Evolutionary conservation across 1,140 invertebrate genomes (phyloP).

Genomic region (Cryptotermes secundus): DNA sequence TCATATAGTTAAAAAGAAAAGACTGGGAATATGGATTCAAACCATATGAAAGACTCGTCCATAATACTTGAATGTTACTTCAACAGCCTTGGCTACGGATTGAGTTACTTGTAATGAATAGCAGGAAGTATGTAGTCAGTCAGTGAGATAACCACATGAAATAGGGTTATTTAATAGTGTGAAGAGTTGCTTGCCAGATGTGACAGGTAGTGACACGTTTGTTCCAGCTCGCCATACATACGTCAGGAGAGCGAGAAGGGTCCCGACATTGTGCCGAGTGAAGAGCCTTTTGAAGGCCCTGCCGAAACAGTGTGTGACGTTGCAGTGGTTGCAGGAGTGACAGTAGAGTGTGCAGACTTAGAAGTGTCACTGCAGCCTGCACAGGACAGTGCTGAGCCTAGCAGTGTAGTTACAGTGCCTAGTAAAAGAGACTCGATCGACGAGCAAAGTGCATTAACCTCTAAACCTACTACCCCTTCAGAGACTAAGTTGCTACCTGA

Average conservation of each 20-base stretch:
- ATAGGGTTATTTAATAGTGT: too few species aligned
- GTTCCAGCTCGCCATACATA: conserved; percentile 43
- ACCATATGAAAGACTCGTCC: too few species aligned
- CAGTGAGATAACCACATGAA: too few species aligned
- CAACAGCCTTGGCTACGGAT: too few species aligned
- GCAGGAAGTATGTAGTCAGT: too few species aligned
- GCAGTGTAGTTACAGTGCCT: conserved; percentile 21
- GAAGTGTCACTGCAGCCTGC: conserved; percentile 24
- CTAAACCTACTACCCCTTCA: background rate
- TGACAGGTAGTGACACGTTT: background rate
- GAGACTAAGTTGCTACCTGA: conserved; percentile 16
- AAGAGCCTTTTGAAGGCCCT: background rate
- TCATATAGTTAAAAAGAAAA: too few species aligned
- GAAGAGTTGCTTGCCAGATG: too few species aligned
- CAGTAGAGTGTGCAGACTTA: background rate
- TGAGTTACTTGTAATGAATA: too few species aligned
- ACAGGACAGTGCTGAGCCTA: too few species aligned
- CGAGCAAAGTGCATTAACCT: conserved; percentile 15
- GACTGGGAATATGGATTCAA: too few species aligned
- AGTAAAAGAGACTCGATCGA: conserved; percentile 22
- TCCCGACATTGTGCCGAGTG: background rate
- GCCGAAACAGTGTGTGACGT: conserved; percentile 15
- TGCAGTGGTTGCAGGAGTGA: conserved; percentile 14
- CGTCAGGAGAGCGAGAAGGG: conserved; percentile 34
- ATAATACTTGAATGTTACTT: too few species aligned